A percentile compares a stretch with the other conserved stretches of the same genome.
Evolutionary conservation across 2,113 vertebrate genomes (phyloP).

Genomic region (Leptocoma aspasia): DNA sequence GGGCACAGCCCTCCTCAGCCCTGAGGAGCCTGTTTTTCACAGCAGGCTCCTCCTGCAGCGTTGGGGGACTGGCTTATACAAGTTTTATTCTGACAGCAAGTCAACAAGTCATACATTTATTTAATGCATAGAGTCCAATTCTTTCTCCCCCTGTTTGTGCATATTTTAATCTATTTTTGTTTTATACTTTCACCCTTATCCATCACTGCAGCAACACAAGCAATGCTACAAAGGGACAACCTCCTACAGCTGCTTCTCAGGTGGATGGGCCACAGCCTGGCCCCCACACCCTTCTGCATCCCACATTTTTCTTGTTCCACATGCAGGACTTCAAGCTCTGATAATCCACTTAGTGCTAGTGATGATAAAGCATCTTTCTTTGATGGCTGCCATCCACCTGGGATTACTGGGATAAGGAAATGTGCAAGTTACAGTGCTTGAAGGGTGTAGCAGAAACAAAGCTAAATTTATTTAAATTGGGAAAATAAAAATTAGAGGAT

Average conservation of each 20-base stretch:
- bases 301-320: not conserved
- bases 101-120: not conserved
- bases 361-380: not conserved
- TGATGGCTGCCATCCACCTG: not conserved
- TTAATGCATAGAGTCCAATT: not conserved
- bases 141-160: not conserved
- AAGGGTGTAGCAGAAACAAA: not conserved
- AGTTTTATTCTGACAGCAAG: not conserved
- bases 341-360: not conserved
- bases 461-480: not conserved
- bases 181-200: not conserved
- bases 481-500: not conserved
- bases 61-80: accelerated
- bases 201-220: not conserved
- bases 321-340: not conserved
- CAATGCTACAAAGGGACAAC: not conserved
- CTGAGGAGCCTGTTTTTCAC: not conserved
- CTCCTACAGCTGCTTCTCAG: not conserved
- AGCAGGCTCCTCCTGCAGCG: not conserved
- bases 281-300: not conserved
- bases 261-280: not conserved
- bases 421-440: not conserved
- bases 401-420: not conserved
- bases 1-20: not conserved
- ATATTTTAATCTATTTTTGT: not conserved